Base-by-base conservation (phyloP, 2,888 invertebrate genomes). In the Oligia latruncula region DNA sequence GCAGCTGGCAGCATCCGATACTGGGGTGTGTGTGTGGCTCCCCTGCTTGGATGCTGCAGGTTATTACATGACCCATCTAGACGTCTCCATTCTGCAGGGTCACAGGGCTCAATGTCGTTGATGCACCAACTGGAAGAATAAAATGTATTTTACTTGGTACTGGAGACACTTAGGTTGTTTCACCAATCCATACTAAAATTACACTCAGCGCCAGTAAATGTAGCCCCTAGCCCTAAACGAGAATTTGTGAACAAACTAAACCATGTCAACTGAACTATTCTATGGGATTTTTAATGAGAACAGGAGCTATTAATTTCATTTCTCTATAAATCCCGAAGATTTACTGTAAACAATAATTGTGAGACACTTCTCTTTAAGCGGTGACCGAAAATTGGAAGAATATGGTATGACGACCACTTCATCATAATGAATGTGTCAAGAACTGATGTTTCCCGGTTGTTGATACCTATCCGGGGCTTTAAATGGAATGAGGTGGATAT, bases 11-110 rank as follows among this genome's bases (percentile, higher is more conserved):
- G 78, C 8, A 93, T 65, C 29, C 93, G 89, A 5, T 84, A 81
- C 2, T 81, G 80, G 0, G 93, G 94, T 0, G 93, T 92, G 9
- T 92, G 91, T 0, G 88, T 77, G 0, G 91, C 87, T 0, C 94
- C 94, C 35, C 90, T 87, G 0, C 89, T 90, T 0, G 93, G 92
- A 60, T 91, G 67, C 9, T 89, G 84, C 17, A 93, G 77, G 65
- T 93, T 94, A 80, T 93, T 94, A 80, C 94, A 94, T 0, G 93
- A 90, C 0, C 93, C 93, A 71, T 94, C 93, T 5, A 93, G 74
- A 0, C 94, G 90, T 23, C 94, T 90, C 4, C 89, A 87, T 79
- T 94, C 94, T 13, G 85, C 66, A 0, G 90, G 87, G 49, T 92
- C 82, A 76, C 94, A 94, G 3, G 90, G 87, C 9, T 74, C 78